These are phyloP conservation scores for Cryptocephalus primarius DNA, from an alignment of 2,888 invertebrate species.

Conservation along the genomic window DNA sequence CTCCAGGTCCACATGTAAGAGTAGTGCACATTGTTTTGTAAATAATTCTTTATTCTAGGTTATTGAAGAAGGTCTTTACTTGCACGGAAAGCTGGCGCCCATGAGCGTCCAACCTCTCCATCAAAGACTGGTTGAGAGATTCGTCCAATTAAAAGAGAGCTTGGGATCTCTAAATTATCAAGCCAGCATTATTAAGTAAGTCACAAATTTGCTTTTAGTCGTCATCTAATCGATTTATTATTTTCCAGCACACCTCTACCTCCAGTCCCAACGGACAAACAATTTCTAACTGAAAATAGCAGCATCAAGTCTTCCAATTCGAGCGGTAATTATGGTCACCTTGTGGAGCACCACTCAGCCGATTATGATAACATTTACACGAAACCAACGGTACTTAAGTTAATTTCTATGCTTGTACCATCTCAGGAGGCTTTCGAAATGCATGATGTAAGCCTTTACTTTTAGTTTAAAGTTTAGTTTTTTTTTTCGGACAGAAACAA, in stretches of 20 bases:
- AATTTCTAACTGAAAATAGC: conserved; percentile 22
- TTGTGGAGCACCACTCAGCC: conserved; percentile 34
- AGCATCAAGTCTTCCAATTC: conserved; percentile 36
- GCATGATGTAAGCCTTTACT: background rate
- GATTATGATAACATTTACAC: conserved; percentile 53
- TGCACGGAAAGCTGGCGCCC: conserved; percentile 81
- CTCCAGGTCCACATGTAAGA: no score
- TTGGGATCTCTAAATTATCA: conserved; percentile 59
- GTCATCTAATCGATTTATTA: conserved; percentile 4
- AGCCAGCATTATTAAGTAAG: conserved; percentile 72
- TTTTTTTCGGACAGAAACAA: no score
- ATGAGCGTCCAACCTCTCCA: conserved; percentile 85
- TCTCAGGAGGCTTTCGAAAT: conserved; percentile 1
- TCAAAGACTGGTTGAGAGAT: conserved; percentile 77
- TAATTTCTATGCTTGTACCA: background rate
- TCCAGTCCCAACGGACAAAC: conserved; percentile 61
- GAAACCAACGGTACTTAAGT: conserved; percentile 49
- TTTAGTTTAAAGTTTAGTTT: background rate
- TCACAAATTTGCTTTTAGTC: conserved; percentile 10
- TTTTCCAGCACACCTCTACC: conserved; percentile 63
- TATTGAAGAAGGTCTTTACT: conserved; percentile 71
- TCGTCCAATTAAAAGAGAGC: conserved; percentile 72
- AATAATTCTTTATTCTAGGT: conserved; percentile 21
- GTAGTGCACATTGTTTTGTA: no score
- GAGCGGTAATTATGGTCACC: conserved; percentile 43